A percentile compares a stretch with the other conserved stretches of the same genome.
These are phyloP conservation scores for Casuarius casuarius DNA, from an alignment of 2,113 vertebrate species.

Conservation along the genomic window DNA sequence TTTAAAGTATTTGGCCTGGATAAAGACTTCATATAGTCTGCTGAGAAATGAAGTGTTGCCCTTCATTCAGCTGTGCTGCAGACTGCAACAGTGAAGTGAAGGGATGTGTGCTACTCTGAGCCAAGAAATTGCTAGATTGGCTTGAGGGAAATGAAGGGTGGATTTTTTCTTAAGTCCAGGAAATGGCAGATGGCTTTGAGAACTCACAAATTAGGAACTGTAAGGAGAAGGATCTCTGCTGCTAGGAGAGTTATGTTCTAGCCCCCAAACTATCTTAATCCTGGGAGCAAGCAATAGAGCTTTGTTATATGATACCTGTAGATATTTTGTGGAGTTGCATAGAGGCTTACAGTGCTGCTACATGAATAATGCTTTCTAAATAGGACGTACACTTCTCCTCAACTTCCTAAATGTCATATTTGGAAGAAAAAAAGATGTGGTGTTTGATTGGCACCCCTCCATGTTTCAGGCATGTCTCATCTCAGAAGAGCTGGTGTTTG, in stretches of 20 bases:
- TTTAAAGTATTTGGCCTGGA: conserved; percentile 8
- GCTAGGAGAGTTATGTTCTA: neutral
- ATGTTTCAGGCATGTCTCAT: neutral
- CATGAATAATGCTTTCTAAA: neutral
- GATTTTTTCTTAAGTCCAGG: neutral
- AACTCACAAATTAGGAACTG: neutral
- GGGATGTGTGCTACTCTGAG: neutral
- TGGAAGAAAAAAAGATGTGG: neutral
- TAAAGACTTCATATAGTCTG: neutral
- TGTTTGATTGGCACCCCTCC: neutral
- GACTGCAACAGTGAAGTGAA: neutral
- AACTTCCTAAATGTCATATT: neutral
- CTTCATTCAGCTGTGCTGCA: neutral
- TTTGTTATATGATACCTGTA: neutral
- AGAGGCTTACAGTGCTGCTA: neutral
- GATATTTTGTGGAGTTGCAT: neutral
- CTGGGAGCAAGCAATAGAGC: neutral
- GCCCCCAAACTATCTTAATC: neutral
- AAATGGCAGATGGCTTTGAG: neutral
- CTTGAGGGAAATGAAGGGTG: neutral
- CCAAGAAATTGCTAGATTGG: neutral
- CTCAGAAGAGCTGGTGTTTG: neutral
- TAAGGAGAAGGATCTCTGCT: neutral
- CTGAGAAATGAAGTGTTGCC: neutral
- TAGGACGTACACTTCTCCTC: neutral